These are phyloP conservation scores for Neuroterus valhalla DNA, from an alignment of 1,140 invertebrate genomes.

Conservation along the genomic window DNA sequence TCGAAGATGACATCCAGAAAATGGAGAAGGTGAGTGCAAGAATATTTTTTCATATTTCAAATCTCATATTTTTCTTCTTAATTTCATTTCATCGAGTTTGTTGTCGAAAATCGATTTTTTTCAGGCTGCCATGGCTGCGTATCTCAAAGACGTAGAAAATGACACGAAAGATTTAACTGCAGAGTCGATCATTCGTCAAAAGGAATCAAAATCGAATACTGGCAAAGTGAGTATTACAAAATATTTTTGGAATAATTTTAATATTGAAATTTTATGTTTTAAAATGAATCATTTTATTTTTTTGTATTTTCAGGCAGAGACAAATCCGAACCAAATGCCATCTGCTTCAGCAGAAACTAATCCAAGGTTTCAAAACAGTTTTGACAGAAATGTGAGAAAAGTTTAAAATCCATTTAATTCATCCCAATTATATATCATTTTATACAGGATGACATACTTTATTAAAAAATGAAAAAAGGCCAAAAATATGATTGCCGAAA, in stretches of 20 bases:
- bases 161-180: conserved; percentile 84
- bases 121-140: conserved; percentile 87
- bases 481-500: too few relatives aligned
- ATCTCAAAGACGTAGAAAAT: conserved; percentile 85
- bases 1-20: conserved; percentile 87
- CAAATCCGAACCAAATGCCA: conserved; percentile 52
- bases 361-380: conserved; percentile 22
- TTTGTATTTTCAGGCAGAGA: conserved; percentile 38
- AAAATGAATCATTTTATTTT: conserved; percentile 33
- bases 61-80: not conserved
- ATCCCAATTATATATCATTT: too few relatives aligned
- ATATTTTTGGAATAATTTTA: not conserved
- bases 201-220: conserved; percentile 48
- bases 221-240: conserved; percentile 33
- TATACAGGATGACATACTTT: too few relatives aligned
- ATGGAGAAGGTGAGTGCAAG: conserved; percentile 85
- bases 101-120: conserved; percentile 46
- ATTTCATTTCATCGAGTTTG: conserved; percentile 9
- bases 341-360: conserved; percentile 48
- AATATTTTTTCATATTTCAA: not conserved
- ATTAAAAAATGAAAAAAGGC: too few relatives aligned
- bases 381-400: conserved; percentile 33
- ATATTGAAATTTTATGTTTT: conserved; percentile 25
- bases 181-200: conserved; percentile 66
- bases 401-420: too few relatives aligned